phyloP scores from a whole-genome alignment of 2,113 vertebrate genomes.

The Thunnus thynnus region DNA sequence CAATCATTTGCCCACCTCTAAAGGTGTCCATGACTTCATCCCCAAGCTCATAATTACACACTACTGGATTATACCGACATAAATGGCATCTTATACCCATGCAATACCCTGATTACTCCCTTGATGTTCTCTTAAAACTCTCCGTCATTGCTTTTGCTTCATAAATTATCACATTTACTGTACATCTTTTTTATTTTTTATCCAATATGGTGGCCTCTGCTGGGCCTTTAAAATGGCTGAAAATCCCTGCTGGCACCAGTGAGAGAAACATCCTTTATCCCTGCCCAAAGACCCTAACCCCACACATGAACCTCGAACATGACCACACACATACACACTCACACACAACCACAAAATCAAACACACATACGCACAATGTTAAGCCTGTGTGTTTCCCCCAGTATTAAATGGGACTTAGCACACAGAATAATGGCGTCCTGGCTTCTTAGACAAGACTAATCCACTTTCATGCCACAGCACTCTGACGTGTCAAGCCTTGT shows the following conservation, averaged over 20 bases:
- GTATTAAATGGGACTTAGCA: conserved; percentile 69
- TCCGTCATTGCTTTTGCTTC: not conserved
- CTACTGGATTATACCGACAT: too few species aligned
- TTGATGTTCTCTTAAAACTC: not conserved
- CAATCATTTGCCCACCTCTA: too few species aligned
- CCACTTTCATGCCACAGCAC: conserved; percentile 81
- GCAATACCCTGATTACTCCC: not conserved
- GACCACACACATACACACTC: not conserved
- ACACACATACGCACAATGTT: conserved; percentile 36
- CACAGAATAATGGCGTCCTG: conserved; percentile 72
- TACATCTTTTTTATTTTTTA: too few species aligned
- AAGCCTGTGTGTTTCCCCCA: conserved; percentile 62
- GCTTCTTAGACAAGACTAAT: conserved; percentile 82
- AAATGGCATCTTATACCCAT: too few species aligned
- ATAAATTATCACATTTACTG: too few species aligned
- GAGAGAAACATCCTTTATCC: not conserved
- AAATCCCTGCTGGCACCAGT: not conserved
- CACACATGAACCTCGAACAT: not conserved
- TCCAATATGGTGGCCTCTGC: not conserved
- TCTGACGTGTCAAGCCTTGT: conserved; percentile 75
- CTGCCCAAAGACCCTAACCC: not conserved
- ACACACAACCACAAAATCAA: conserved; percentile 27
- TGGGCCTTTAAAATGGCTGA: not conserved
- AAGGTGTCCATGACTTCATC: too few species aligned
- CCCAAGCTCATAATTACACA: too few species aligned